Percentiles rank a stretch among this genome's conserved stretches.
These are phyloP conservation scores for Halotydeus destructor DNA, from an alignment of 1,140 invertebrate species.

Conservation along the genomic window DNA sequence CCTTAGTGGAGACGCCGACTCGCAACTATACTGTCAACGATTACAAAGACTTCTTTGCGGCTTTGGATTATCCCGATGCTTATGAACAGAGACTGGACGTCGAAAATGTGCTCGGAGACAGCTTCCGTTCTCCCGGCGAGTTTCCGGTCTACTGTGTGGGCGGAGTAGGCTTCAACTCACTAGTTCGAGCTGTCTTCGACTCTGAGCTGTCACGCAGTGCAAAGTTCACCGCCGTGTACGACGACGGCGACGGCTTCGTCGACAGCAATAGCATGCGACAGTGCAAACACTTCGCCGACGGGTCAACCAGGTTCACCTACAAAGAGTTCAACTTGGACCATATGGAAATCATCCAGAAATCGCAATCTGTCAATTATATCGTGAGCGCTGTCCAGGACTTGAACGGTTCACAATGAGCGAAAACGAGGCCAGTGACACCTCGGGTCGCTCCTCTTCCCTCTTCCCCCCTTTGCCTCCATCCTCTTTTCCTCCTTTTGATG, in stretches of 20 bases:
- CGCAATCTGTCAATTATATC: no score
- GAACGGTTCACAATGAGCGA: no score
- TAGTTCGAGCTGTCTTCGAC: not conserved
- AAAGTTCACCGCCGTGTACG: not conserved
- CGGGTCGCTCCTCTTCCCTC: no score
- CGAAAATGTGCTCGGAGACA: not conserved
- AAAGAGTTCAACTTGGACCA: not conserved
- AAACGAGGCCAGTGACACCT: no score
- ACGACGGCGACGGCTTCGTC: slow-evolving; percentile 2
- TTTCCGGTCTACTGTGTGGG: slow-evolving; percentile 1
- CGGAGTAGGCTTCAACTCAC: not conserved
- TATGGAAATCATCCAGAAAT: slow-evolving; percentile 1
- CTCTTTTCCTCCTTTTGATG: no score
- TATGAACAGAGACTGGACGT: slow-evolving; percentile 2
- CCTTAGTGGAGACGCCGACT: not conserved
- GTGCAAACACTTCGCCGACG: not conserved
- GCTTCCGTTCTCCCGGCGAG: not conserved
- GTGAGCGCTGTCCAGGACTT: no score
- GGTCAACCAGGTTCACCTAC: not conserved
- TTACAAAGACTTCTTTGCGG: slow-evolving; percentile 1
- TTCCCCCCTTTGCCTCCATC: no score
- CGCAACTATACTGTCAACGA: slow-evolving; percentile 1
- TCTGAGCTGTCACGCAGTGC: not conserved
- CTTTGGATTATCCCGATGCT: not conserved
- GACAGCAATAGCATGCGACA: not conserved